Conservation (phyloP, 2,888 invertebrate species). For the Macrophya alboannulata region DNA sequence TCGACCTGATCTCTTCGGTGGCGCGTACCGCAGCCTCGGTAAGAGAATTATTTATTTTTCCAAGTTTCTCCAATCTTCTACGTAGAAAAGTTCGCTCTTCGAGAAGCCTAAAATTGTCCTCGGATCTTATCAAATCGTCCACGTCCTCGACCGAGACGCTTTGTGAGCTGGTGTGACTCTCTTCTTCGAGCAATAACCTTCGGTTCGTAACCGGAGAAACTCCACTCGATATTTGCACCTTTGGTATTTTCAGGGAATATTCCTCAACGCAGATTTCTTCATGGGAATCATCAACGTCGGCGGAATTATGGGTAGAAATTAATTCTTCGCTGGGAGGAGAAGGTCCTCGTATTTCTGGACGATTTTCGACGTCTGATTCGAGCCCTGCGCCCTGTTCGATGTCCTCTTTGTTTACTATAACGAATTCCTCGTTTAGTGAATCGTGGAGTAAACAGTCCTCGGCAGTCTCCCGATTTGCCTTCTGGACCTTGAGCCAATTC, state of each 20-base stretch:
- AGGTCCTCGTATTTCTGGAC: neutral
- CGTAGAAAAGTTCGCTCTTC: constrained; percentile 64
- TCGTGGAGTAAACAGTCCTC: constrained; percentile 1
- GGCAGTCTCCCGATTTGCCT: constrained; percentile 44
- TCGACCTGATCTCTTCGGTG: constrained; percentile 54
- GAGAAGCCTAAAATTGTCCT: constrained; percentile 68
- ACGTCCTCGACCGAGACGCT: constrained; percentile 73
- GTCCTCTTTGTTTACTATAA: neutral
- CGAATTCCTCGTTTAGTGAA: neutral
- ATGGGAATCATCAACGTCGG: neutral
- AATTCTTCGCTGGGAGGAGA: neutral
- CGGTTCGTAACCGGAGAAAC: constrained; percentile 18
- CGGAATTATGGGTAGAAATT: neutral
- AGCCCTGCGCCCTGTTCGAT: no score
- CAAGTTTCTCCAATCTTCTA: constrained; percentile 55
- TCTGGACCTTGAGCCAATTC: constrained; percentile 50
- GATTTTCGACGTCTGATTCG: neutral
- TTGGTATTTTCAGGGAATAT: neutral
- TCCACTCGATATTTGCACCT: constrained; percentile 35
- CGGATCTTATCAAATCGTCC: constrained; percentile 72
- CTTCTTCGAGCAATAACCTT: constrained; percentile 52
- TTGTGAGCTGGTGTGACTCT: constrained; percentile 65
- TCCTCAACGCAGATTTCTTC: constrained; percentile 3
- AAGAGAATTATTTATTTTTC: neutral
- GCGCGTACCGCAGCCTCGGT: constrained; percentile 7